Base-by-base conservation (phyloP, 2,113 vertebrate genomes). In the Boulengeromyrus knoepffleri region DNA sequence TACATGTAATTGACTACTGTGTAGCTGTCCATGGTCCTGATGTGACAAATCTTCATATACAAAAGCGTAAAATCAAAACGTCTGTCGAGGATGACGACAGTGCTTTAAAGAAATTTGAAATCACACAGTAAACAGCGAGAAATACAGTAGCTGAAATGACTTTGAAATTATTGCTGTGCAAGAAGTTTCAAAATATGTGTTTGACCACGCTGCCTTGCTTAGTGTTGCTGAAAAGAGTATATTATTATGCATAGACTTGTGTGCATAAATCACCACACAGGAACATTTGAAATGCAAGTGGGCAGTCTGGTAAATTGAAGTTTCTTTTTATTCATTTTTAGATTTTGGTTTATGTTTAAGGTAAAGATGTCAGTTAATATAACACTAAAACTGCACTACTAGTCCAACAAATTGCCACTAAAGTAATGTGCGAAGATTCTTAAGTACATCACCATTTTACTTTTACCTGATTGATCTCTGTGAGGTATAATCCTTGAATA, bases 1-100 rank as follows among this genome's bases (percentile, higher is more conserved):
- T 80, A 80, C 17, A 80, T 42, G 74, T 17, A 15, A 42, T 42
- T 80, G 1, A 15, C 70, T 31, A 17, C n/a, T 39, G 36, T 58
- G 42, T 27, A 27, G 89, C 94, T 95, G 95, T 95, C 95, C 93
- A 91, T 95, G 95, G 95, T 96, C 89, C 95, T 95, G 94, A 95
- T 92, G 46, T 89, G 52, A n/a, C 21, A 50, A 5, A 39, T 27
- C n/a, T 21, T 2, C 17, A 31, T 77, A 36, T 6, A 74, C 45
- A 88, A 24, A 58, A 47, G 24, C 21, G n/a, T 7, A 74, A 15
- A 84, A 83, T 42, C 49, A 84, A 80, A 42, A 50, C 17, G 27
- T 58, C 7, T 13, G 53, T 80, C 15, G 5, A 83, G 74, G 1
- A 21, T 45, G 31, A 50, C 24, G 24, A 47, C 21, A 42, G 31